Percentiles rank a stretch among this genome's conserved stretches.
Evolutionary conservation across 2,888 invertebrate genomes (phyloP).

Genomic region (Notocelia uddmanniana): DNA sequence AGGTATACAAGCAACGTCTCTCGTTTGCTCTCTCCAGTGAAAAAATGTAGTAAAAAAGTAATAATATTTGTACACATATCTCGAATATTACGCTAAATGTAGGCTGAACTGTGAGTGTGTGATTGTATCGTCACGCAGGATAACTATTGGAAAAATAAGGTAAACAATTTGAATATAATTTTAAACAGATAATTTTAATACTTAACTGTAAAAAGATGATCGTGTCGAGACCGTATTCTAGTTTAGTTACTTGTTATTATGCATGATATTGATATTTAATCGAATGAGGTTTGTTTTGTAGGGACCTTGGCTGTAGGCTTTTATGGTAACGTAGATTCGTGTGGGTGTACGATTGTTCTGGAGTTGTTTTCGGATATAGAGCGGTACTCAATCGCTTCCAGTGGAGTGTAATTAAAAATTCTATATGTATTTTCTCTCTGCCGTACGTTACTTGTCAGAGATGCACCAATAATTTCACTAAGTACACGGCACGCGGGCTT

Average conservation of each 20-base stretch:
- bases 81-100: slow-evolving; percentile 60
- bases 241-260: slow-evolving; percentile 42
- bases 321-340: slow-evolving; percentile 54
- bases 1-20: slow-evolving; percentile 26
- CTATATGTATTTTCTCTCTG: slow-evolving; percentile 51
- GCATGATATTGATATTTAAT: slow-evolving; percentile 42
- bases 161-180: slow-evolving; percentile 50
- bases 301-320: slow-evolving; percentile 50
- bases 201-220: slow-evolving; percentile 49
- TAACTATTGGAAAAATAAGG: slow-evolving; percentile 51
- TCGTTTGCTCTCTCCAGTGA: slow-evolving; percentile 35
- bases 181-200: slow-evolving; percentile 38
- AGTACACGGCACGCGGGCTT: slow-evolving; percentile 53
- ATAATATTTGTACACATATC: slow-evolving; percentile 56
- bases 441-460: slow-evolving; percentile 63
- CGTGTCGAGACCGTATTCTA: slow-evolving; percentile 36
- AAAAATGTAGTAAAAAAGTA: slow-evolving; percentile 60
- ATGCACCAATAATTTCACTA: slow-evolving; percentile 71
- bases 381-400: neutral
- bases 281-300: slow-evolving; percentile 24
- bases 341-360: slow-evolving; percentile 61
- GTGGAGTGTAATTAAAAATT: slow-evolving; percentile 38
- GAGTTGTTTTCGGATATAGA: slow-evolving; percentile 32
- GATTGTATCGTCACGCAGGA: slow-evolving; percentile 50
- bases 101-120: slow-evolving; percentile 55